Percentiles rank a stretch among this genome's conserved stretches.
Conservation (phyloP, 2,113 vertebrate genomes). For the Alouatta palliata region DNA sequence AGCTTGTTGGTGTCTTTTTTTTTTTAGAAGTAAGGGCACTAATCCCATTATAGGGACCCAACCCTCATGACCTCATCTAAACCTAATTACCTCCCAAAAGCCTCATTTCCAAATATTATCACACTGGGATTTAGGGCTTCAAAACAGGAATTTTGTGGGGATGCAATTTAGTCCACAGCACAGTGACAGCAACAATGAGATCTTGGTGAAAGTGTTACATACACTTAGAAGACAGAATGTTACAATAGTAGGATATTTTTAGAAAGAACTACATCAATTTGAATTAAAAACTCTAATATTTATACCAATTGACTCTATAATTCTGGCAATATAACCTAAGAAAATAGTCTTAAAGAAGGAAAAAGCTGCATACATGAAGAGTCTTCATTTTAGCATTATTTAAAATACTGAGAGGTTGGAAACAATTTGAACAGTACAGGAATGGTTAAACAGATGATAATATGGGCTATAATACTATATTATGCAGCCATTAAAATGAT, state of each 20-base stretch:
- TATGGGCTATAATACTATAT: background rate
- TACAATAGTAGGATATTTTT: background rate
- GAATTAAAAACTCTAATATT: constrained; percentile 15
- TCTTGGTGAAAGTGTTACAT: background rate
- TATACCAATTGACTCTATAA: background rate
- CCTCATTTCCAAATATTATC: background rate
- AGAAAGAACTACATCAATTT: background rate
- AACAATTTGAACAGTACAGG: background rate
- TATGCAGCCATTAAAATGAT: constrained; percentile 51
- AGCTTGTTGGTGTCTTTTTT: background rate
- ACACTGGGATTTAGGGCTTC: background rate
- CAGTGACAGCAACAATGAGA: background rate
- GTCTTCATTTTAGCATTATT: constrained; percentile 30
- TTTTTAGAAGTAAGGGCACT: background rate
- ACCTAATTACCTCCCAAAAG: background rate
- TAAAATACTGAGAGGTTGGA: constrained; percentile 36
- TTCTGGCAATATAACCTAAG: constrained; percentile 50
- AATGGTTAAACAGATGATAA: constrained; percentile 49
- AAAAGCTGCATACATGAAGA: background rate
- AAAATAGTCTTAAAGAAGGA: constrained; percentile 31
- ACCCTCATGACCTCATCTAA: background rate
- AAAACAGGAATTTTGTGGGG: background rate
- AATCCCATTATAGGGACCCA: background rate
- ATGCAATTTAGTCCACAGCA: background rate
- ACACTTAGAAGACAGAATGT: background rate